Base-by-base conservation (phyloP, 2,113 vertebrate genomes). In the Origma solitaria region DNA sequence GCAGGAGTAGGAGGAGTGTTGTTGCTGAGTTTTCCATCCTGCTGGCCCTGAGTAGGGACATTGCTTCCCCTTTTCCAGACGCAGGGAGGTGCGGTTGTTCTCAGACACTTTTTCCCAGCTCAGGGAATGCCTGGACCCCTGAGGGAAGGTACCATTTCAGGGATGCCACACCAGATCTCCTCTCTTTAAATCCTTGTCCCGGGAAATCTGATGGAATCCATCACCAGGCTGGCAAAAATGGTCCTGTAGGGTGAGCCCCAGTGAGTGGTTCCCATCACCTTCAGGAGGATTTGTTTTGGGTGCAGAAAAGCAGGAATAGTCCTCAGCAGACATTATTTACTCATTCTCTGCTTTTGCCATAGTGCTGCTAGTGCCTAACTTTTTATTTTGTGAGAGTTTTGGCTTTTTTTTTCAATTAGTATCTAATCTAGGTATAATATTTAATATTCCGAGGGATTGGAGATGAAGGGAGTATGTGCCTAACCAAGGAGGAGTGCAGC, bases 41-140 rank as follows among this genome's bases (percentile, higher is more conserved):
- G 49, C 30, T 50, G 53, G 11, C 42, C 30, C 42, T n/a, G 20
- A 0, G 0, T 35, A 31, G 20, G 25, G 49, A 28, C 15, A 14
- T 37, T 57, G 9, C 13, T 40, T 30, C 42, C 30, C 64, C 40
- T 53, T 80, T 82, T 23, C 42, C 37, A 6, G 4, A 15, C 45
- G 18, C 30, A 71, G 35, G 30, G 27, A 2, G 3, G 10, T 25
- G 64, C 0, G 3, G 31, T 71, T 80, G 24, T 57, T 42, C 47
- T 51, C 40, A 10, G 54, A 28, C 2, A 1, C 38, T 54, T 75
- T 70, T 56, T 27, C 54, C 53, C 33, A 47, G 33, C 60, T 88
- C 6, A 0, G 0, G 3, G 25, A 9, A 3, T 13, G 21, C 42
- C 15, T 10, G 60, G 45, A 50, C 25, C 1, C 11, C 35, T 1